Base-by-base conservation (phyloP, 2,113 vertebrate species). In the Phasianus colchicus region DNA sequence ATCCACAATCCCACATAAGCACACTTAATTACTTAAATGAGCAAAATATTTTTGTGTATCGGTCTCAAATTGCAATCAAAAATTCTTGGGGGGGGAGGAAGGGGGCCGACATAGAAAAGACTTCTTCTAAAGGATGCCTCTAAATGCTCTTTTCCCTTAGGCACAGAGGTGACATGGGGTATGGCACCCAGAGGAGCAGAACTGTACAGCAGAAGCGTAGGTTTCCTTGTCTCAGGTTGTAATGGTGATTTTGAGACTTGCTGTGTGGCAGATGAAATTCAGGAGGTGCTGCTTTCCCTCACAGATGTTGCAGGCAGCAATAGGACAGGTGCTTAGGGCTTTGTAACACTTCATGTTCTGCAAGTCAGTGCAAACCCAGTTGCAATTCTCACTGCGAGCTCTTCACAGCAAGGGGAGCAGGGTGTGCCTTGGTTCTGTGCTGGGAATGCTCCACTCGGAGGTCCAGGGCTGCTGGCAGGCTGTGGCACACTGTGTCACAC, bases 11-110 rank as follows among this genome's bases (percentile, higher is more conserved):
- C 38, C 38, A 38, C 29, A 72, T 67, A 92, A 94, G 85, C 90
- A 76, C 43, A 78, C 77, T 88, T 94, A 95, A 95, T 95, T 95
- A 84, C 80, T 91, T 86, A 89, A 94, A 92, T 72, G 72, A 92
- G 76, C 16, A n/a, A 86, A 90, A 69, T 82, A 82, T 84, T 95
- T 80, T 86, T 72, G 43, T 69, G 52, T 93, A 76, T 79, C 45
- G 58, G 45, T 84, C 76, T 90, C 65, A 92, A 94, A 88, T 58
- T 76, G 80, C 82, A 94, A 93, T 89, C 86, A 78, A 50, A 95
- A 95, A 71, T 83, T 91, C 89, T 16, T 16, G 42, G 15, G 42
- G 42, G 36, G 38, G 38, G 38, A 38, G 10, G 42, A 42, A 3
- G 94, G 86, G 89, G 92, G 92, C 77, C 90, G 58, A 67, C 55